These are phyloP conservation scores for Dolichotis patagonum DNA, from an alignment of 2,113 vertebrate species.

Conservation along the genomic window DNA sequence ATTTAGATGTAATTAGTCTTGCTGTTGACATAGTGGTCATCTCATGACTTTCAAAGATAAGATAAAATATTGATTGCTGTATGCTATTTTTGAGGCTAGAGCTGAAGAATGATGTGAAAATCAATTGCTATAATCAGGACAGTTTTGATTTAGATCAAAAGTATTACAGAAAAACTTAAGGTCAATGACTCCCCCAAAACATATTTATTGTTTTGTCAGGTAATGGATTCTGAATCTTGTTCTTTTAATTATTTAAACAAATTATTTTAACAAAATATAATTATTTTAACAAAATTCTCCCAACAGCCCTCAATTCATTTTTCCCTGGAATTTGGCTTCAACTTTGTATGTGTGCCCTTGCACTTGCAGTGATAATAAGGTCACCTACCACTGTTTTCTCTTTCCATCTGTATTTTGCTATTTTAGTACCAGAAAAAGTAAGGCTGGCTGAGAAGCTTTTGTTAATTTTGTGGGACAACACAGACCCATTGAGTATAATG, in stretches of 20 bases:
- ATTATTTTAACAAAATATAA: slow-evolving; percentile 11
- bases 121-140: slow-evolving; percentile 43
- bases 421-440: not conserved
- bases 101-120: slow-evolving; percentile 36
- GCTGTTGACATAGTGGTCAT: not conserved
- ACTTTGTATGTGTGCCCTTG: not conserved
- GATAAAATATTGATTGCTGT: slow-evolving; percentile 33
- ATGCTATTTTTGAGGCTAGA: slow-evolving; percentile 22
- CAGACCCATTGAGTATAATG: not conserved
- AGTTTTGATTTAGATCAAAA: slow-evolving; percentile 60
- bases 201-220: slow-evolving; percentile 50
- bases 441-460: not conserved
- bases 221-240: not conserved
- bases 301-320: not conserved
- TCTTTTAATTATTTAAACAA: slow-evolving; percentile 33
- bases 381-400: not conserved
- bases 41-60: slow-evolving; percentile 60
- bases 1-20: slow-evolving; percentile 18
- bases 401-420: not conserved
- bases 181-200: not conserved
- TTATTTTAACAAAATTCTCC: not conserved
- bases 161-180: slow-evolving; percentile 42
- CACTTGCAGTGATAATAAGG: not conserved
- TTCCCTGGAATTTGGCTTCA: not conserved
- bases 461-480: not conserved